Percentiles rank a stretch among this genome's conserved stretches.
phyloP scores from a whole-genome alignment of 2,797 vertebrate genomes.

The Antrozous pallidus region DNA sequence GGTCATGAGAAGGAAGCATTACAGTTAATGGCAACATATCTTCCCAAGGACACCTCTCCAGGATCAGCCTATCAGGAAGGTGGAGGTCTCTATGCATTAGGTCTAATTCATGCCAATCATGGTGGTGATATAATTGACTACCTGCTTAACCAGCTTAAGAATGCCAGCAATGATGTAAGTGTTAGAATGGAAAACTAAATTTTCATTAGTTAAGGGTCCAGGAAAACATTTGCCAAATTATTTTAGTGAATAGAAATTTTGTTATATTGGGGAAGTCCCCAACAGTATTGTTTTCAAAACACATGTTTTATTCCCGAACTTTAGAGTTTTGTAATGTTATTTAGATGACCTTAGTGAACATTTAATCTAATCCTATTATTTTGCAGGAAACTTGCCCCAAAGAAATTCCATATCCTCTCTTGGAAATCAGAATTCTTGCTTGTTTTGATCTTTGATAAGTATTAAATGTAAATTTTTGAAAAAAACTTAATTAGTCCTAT shows the following conservation, averaged over 20 bases:
- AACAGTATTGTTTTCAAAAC: constrained; percentile 11
- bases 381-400: not conserved
- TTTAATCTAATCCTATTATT: not conserved
- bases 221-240: not conserved
- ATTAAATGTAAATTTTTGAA: not conserved
- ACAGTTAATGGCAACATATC: constrained; percentile 98
- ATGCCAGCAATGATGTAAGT: constrained; percentile 97
- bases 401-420: not conserved
- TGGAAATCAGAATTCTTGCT: constrained; percentile 25
- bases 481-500: constrained; percentile 19
- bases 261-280: not conserved
- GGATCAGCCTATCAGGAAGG: constrained; percentile 99
- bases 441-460: constrained; percentile 27
- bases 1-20: constrained; percentile 99
- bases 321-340: not conserved
- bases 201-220: not conserved
- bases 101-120: constrained; percentile 98
- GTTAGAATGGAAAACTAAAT: not conserved
- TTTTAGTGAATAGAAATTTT: constrained; percentile 40
- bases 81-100: constrained; percentile 96
- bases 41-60: constrained; percentile 98
- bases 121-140: constrained; percentile 99
- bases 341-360: not conserved
- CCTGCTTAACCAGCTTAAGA: constrained; percentile 97
- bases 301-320: not conserved